Percentiles rank a stretch among this genome's conserved stretches.
These are phyloP conservation scores for Pollenia amentaria DNA, from an alignment of 2,888 invertebrate genomes.

Conservation along the genomic window DNA sequence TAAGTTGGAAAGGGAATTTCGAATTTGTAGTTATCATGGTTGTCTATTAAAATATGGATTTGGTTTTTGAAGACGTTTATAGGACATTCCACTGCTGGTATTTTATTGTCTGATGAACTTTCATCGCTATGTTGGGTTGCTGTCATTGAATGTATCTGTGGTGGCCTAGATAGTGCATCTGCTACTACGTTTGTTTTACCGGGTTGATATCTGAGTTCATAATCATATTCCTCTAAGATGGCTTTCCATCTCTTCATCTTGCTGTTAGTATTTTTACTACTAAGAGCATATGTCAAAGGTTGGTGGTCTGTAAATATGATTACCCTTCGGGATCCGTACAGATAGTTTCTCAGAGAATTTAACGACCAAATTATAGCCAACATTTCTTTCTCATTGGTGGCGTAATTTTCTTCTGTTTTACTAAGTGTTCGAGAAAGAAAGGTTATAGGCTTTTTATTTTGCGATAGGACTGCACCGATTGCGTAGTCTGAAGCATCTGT, in stretches of 20 bases:
- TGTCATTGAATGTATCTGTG: slow-evolving; percentile 18
- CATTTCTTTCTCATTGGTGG: neutral
- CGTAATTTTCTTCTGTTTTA: too few species aligned
- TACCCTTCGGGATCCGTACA: slow-evolving; percentile 16
- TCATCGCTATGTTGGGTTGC: slow-evolving; percentile 51
- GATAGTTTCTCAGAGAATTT: slow-evolving; percentile 1
- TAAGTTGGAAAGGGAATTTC: slow-evolving; percentile 59
- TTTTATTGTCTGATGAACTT: slow-evolving; percentile 42
- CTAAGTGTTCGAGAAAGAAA: too few species aligned
- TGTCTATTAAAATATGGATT: slow-evolving; percentile 21
- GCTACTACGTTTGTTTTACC: neutral
- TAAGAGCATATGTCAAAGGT: slow-evolving; percentile 4
- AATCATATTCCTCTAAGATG: neutral
- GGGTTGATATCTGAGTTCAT: slow-evolving; percentile 2
- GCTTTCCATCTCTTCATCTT: slow-evolving; percentile 7
- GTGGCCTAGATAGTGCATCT: slow-evolving; percentile 14
- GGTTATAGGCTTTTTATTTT: too few species aligned
- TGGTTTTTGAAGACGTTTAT: slow-evolving; percentile 60
- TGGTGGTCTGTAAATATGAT: slow-evolving; percentile 4
- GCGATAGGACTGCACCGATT: too few species aligned
- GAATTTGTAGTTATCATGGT: slow-evolving; percentile 35
- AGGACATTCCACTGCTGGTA: slow-evolving; percentile 19
- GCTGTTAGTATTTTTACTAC: slow-evolving; percentile 2
- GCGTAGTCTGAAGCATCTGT: slow-evolving; percentile 7
- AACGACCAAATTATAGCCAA: neutral